Evolutionary conservation across 2,113 vertebrate species (phyloP), one percentile per base, ranked within the genome.

Genomic region (Megalops atlanticus): DNA sequence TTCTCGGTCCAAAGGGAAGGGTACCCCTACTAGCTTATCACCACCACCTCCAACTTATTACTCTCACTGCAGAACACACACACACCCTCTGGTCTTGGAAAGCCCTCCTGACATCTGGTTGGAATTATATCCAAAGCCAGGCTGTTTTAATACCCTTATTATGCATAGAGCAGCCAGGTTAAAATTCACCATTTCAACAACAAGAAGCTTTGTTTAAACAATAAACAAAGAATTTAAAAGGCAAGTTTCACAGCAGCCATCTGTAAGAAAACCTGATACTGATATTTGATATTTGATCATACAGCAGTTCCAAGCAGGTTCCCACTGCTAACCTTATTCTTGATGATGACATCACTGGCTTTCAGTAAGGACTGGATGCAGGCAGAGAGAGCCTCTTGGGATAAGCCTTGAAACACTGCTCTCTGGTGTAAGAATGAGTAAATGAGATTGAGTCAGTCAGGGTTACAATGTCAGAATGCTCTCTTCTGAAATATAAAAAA

Each of bases 321-420:
- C n/a, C n/a, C n/a, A n/a, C n/a, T n/a, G 86, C 96, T 92, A 92
- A 99, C 98, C 98, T 99, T 99, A 92, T 93, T 99, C 94, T 97
- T 99, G 84, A 94, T 90, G 92, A 99, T 98, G 73, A 96, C 92
- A 84, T 98, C 98, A 0, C 96, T 95, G 38, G 98, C 98, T 92
- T 94, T 96, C 80, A 99, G 93, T 81, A 99, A 91, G 0, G 98
- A 99, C 86, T 96, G 96, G 91, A 98, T 98, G 87, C 98, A 99
- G 79, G 98, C 97, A 77, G 97, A 99, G 88, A 99, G 94, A 6
- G 97, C 97, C 90, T 99, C 98, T 89, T 99, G 98, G 0, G 98
- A 99, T 87, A 99, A 94, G 87, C 98, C 98, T 91, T 99, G 98
- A 90, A 99, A 99, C 85, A 99, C 98, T 15, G 97, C 94, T 94